Evolutionary conservation across 2,888 invertebrate genomes (phyloP), one percentile per base, ranked within the genome.

Genomic region (Myopa tessellatipennis): DNA sequence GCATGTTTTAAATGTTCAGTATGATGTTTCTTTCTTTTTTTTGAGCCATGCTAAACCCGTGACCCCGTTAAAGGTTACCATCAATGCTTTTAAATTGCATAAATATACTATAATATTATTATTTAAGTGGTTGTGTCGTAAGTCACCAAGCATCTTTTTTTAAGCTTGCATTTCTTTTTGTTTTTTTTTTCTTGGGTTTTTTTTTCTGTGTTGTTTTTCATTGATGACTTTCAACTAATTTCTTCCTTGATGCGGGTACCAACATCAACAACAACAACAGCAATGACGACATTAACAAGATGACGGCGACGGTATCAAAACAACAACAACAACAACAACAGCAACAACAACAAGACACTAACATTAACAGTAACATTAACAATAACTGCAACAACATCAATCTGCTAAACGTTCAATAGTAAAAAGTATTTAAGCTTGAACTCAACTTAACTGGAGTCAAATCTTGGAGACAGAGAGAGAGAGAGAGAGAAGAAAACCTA

Each of bases 371-470:
- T 12, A 69, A 69, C 38, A 68, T 14, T 14, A 26, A 50, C 18
- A 8, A 45, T 8, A 61, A 70, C 70, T 52, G 52, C 55, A 52
- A 70, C 70, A 55, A 50, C 55, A 70, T n/a, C 55, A 70, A 55
- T 52, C 52, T 36, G 14, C n/a, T 52, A 55, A 74, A 68, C 45
- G 68, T 50, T 69, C 40, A 68, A 69, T 58, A 8, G 45, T 10
- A 45, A 68, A 68, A 74, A 67, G 38, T 67, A 50, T 63, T 67
- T 67, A 18, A 67, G 52, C 65, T 55, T 61, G 40, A 60, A 18
- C 60, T 18, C 40, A 38, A 60, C 71, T 73, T 73, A 60, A 61
- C 40, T 58, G 40, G 60, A 38, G 61, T 72, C 71, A 55, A 58
- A 55, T 58, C 58, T 71, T 58, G 34, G 16, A 14, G n/a, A 38